phyloP scores from a whole-genome alignment of 2,113 vertebrate genomes.

The Silurus meridionalis region DNA sequence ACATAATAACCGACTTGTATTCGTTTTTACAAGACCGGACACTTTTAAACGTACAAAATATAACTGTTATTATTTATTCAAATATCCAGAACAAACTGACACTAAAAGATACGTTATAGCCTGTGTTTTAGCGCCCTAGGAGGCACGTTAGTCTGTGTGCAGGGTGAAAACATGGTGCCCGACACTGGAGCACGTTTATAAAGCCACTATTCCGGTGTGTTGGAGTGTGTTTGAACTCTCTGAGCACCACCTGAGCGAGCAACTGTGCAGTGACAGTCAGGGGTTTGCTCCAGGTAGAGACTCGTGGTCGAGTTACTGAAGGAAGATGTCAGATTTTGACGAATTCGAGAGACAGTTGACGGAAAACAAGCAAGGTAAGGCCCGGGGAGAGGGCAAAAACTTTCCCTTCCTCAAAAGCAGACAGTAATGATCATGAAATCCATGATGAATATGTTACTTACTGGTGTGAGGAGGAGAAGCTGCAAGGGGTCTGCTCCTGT shows the following conservation, averaged over 20 bases:
- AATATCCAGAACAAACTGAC: neutral
- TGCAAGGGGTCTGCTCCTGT: neutral
- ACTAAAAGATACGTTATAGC: neutral
- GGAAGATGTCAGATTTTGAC: constrained; percentile 86
- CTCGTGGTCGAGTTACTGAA: neutral
- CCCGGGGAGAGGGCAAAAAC: neutral
- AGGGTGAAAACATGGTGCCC: too few relatives aligned
- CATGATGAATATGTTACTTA: neutral
- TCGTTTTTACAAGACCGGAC: neutral
- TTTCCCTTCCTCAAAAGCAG: neutral
- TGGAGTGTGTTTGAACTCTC: neutral
- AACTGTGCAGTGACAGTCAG: neutral
- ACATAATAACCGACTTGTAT: neutral
- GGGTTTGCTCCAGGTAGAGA: neutral
- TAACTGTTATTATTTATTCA: neutral
- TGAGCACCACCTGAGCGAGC: neutral
- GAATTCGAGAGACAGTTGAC: constrained; percentile 88
- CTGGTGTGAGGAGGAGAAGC: neutral
- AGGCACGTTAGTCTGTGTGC: too few relatives aligned
- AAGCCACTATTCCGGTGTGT: neutral
- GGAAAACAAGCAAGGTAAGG: constrained; percentile 86
- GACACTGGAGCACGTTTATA: neutral
- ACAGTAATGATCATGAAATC: neutral
- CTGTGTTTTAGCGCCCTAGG: constrained; percentile 13
- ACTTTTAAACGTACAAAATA: neutral